Evolutionary conservation across 2,113 vertebrate genomes (phyloP).

Genomic region (Sigmodon hispidus): DNA sequence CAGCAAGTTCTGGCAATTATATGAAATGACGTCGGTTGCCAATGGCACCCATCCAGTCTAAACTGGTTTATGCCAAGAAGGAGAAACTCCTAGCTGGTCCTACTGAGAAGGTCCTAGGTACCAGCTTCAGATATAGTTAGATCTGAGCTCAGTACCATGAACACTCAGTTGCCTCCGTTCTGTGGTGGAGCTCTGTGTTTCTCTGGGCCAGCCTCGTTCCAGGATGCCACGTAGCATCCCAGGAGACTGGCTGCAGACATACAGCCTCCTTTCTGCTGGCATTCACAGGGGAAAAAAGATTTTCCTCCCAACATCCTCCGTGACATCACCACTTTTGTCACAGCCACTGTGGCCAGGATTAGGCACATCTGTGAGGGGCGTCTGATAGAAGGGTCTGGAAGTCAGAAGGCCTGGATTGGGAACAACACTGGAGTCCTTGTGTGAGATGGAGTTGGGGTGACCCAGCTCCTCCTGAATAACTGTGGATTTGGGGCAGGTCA

Average conservation of each 20-base stretch:
- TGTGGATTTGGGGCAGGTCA: background rate
- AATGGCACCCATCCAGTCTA: background rate
- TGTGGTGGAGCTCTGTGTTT: background rate
- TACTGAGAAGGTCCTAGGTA: background rate
- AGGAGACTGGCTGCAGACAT: background rate
- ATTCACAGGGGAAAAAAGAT: background rate
- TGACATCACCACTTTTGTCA: background rate
- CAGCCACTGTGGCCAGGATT: background rate
- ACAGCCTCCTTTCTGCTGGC: background rate
- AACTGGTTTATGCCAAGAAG: background rate
- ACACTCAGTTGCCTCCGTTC: background rate
- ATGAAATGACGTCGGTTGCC: background rate
- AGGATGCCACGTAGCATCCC: background rate
- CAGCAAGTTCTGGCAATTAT: background rate
- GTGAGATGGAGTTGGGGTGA: background rate
- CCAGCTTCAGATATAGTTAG: constrained; percentile 37
- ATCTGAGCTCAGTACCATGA: background rate
- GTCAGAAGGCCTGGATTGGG: background rate
- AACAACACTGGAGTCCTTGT: background rate
- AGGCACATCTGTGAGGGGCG: background rate
- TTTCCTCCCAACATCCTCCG: background rate
- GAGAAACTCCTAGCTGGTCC: background rate
- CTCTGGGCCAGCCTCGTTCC: background rate
- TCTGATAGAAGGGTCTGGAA: background rate
- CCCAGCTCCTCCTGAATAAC: background rate